A percentile compares a stretch with the other conserved stretches of the same genome.
These are phyloP conservation scores for Liolophura sinensis DNA, from an alignment of 1,140 invertebrate species.

Conservation along the genomic window DNA sequence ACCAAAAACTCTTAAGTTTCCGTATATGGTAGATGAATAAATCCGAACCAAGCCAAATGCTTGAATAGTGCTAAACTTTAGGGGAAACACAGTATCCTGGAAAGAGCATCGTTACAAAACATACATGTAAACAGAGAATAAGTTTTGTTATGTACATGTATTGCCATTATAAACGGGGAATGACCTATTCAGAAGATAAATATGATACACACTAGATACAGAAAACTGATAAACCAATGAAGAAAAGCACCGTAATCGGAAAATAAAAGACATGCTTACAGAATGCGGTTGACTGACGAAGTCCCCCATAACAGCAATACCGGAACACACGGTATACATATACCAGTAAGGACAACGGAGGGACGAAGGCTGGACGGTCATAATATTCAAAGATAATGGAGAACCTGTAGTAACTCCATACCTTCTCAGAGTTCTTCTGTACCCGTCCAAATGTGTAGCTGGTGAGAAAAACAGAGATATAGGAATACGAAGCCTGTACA, in stretches of 20 bases:
- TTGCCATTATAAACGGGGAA: too few relatives aligned
- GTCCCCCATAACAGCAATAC: conserved; percentile 21
- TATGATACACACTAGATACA: neutral
- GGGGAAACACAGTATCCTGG: too few relatives aligned
- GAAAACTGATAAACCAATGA: too few relatives aligned
- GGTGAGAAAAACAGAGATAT: conserved; percentile 21
- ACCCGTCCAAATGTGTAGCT: conserved; percentile 56
- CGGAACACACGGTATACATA: conserved; percentile 27
- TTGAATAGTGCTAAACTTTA: too few relatives aligned
- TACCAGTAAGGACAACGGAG: conserved; percentile 57
- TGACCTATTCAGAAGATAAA: neutral
- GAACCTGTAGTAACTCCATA: conserved; percentile 60
- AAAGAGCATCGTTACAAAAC: too few relatives aligned
- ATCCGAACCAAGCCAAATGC: too few relatives aligned
- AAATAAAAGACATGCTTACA: conserved; percentile 35
- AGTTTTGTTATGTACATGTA: too few relatives aligned
- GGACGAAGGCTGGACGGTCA: conserved; percentile 55
- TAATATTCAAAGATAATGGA: conserved; percentile 58
- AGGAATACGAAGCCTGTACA: too few relatives aligned
- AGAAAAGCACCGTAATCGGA: neutral
- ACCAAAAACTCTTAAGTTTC: too few relatives aligned
- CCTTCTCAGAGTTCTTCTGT: conserved; percentile 51
- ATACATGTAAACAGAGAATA: too few relatives aligned
- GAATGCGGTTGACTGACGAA: conserved; percentile 28
- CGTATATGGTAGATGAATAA: too few relatives aligned